Conservation (phyloP, 2,797 vertebrate genomes). For the Melanotaenia pygmaea region DNA sequence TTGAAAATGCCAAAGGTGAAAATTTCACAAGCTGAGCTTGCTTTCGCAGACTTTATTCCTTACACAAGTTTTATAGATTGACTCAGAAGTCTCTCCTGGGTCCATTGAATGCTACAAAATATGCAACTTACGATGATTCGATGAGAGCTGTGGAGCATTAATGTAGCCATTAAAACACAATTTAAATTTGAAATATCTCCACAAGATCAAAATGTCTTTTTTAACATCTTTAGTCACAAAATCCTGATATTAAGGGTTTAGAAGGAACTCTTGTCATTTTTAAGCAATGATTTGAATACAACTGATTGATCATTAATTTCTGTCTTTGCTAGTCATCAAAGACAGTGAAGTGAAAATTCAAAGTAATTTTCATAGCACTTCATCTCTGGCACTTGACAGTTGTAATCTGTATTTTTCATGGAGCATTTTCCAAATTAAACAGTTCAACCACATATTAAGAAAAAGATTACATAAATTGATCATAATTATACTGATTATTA, state of each 20-base stretch:
- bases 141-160: conserved; percentile 17
- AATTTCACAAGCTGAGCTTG: conserved; percentile 54
- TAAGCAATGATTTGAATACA: not conserved
- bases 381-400: not conserved
- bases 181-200: not conserved
- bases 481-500: not conserved
- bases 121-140: conserved; percentile 38
- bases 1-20: conserved; percentile 64
- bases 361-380: not conserved
- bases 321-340: not conserved
- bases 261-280: not conserved
- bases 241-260: not conserved
- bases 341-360: not conserved
- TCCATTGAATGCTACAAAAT: conserved; percentile 17
- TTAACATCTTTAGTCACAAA: not conserved
- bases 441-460: not conserved
- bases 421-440: not conserved
- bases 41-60: conserved; percentile 36
- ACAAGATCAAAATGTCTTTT: not conserved
- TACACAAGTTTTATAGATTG: conserved; percentile 32
- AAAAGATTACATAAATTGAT: not conserved
- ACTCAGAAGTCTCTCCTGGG: conserved; percentile 28
- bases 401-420: not conserved
- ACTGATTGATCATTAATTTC: not conserved
- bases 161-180: conserved; percentile 23